Evolutionary conservation across 2,797 vertebrate species (phyloP), one percentile per base, ranked within the genome.

Genomic region (Podargus strigoides): DNA sequence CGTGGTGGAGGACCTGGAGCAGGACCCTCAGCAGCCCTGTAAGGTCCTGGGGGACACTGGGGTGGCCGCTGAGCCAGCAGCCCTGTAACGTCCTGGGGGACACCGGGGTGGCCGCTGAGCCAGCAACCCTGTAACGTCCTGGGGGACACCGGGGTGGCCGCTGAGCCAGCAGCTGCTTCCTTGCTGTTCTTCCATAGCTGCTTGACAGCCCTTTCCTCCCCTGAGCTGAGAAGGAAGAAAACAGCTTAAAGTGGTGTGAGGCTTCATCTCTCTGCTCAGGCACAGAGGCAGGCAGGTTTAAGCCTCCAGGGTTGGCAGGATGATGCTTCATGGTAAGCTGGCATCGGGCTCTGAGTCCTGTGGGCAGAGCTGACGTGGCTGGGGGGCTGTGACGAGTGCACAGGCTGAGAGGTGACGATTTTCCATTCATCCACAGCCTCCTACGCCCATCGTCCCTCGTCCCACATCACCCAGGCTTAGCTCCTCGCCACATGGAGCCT

Each of bases 301-400:
- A 50, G 22, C n/a, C 69, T 62, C 42, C 62, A 30, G 50, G 5
- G 20, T 12, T 55, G 82, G n/a, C 32, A 22, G 39, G 1, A 0
- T 27, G 42, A 5, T 37, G 81, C 59, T n/a, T 22, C 15, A 2
- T 1, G n/a, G 50, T 21, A 11, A 22, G 58, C 39, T 58, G 66
- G 53, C 53, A 78, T 4, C 2, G 0, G 28, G 41, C 7, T 15
- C 9, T 12, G 47, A 44, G 44, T n/a, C 34, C 44, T 7, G 14
- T 1, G 3, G 67, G 36, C 60, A 74, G 62, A 50, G 69, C 62
- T 24, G 76, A 6, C 0, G 1, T 27, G 62, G 49, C 53, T 9
- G 46, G 27, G 22, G 22, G 59, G 59, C 59, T 18, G 58, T 53
- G 66, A 37, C 0, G 1, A 13, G 46, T 7, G 11, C 1, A 0